A percentile compares a stretch with the other conserved stretches of the same genome.
phyloP scores from a whole-genome alignment of 1,140 invertebrate genomes.

The Euura lappo region DNA sequence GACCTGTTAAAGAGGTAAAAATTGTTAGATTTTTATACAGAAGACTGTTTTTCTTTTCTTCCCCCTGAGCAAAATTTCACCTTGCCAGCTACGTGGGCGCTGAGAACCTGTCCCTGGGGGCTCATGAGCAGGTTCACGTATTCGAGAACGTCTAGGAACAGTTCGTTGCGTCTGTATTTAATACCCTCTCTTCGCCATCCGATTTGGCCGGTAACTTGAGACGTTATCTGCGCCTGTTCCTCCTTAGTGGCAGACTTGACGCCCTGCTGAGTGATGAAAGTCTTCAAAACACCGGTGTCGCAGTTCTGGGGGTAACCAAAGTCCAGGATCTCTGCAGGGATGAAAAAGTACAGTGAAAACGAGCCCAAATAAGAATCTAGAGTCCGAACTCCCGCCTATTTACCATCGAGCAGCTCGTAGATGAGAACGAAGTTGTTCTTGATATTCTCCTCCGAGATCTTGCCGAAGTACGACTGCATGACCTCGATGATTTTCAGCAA shows the following conservation, averaged over 20 bases:
- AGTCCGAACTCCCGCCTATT: slow-evolving; percentile 24
- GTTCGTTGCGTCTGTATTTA: slow-evolving; percentile 97
- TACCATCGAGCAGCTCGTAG: slow-evolving; percentile 97
- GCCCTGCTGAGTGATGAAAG: slow-evolving; percentile 99
- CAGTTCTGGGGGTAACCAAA: slow-evolving; percentile 99
- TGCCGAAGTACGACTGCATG: slow-evolving; percentile 99
- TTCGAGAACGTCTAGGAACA: slow-evolving; percentile 99
- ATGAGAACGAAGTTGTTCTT: slow-evolving; percentile 99
- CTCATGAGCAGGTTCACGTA: slow-evolving; percentile 99
- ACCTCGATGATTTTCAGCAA: slow-evolving; percentile 98
- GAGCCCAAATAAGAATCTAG: background rate
- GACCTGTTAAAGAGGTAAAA: slow-evolving; percentile 62
- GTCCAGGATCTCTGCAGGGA: slow-evolving; percentile 92
- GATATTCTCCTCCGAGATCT: slow-evolving; percentile 99
- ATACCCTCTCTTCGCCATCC: slow-evolving; percentile 99
- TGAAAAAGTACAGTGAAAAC: slow-evolving; percentile 8
- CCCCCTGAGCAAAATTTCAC: slow-evolving; percentile 29
- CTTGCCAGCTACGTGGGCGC: slow-evolving; percentile 98
- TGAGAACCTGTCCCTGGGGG: slow-evolving; percentile 98
- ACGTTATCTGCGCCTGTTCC: slow-evolving; percentile 99
- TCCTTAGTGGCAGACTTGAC: slow-evolving; percentile 99
- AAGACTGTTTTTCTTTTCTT: background rate
- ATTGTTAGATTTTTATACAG: slow-evolving; percentile 10
- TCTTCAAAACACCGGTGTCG: slow-evolving; percentile 98
- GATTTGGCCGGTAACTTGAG: slow-evolving; percentile 98